Percentiles rank a stretch among this genome's conserved stretches.
These are phyloP conservation scores for Calonectris borealis DNA, from an alignment of 2,113 vertebrate genomes.

Conservation along the genomic window DNA sequence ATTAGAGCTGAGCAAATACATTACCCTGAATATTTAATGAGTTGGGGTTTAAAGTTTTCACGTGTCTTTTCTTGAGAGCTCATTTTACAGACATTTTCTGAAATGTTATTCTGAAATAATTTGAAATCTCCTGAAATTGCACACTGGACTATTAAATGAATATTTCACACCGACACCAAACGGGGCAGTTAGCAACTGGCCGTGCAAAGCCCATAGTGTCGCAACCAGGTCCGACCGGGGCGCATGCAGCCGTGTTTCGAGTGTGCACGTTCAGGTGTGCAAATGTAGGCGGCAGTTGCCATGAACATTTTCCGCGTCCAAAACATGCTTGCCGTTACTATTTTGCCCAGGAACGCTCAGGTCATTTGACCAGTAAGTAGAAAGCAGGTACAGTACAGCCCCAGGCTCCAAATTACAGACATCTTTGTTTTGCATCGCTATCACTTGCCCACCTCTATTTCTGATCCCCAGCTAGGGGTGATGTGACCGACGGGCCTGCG, in stretches of 20 bases:
- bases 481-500: background rate
- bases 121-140: background rate
- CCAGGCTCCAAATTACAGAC: background rate
- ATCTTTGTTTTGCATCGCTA: background rate
- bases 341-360: background rate
- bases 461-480: background rate
- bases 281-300: background rate
- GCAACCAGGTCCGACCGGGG: accelerated
- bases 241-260: accelerated
- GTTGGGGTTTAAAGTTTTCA: background rate
- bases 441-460: background rate
- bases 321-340: background rate
- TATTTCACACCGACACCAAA: accelerated
- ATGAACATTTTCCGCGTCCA: background rate
- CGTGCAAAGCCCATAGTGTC: background rate
- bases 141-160: background rate
- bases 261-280: background rate
- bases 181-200: background rate
- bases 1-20: slow-evolving; percentile 15
- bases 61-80: background rate
- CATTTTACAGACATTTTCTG: background rate
- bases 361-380: background rate
- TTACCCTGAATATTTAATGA: background rate
- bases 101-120: background rate
- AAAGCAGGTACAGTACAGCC: background rate